Evolutionary conservation across 2,888 invertebrate genomes (phyloP).

Genomic region (Lasioglossum oenotherae): DNA sequence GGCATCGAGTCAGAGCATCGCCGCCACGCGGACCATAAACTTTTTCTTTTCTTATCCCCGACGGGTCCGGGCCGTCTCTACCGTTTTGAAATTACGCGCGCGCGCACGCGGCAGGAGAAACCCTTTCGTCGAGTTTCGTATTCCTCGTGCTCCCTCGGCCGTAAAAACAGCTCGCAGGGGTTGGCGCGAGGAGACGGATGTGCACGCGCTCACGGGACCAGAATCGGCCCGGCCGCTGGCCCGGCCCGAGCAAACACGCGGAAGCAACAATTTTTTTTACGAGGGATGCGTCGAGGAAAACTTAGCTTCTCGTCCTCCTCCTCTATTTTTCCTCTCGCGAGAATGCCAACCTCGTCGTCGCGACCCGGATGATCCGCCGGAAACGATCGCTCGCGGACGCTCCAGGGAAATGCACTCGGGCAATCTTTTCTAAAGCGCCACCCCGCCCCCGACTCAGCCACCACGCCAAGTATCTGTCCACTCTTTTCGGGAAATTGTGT

Average conservation of each 20-base stretch:
- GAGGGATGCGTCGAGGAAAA: background rate
- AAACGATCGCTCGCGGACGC: slow-evolving; percentile 13
- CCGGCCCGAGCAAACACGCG: background rate
- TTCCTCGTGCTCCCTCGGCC: slow-evolving; percentile 11
- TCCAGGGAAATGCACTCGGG: background rate
- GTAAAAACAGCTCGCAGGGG: slow-evolving; percentile 27
- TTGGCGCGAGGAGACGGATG: background rate
- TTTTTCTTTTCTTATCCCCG: background rate
- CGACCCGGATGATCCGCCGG: slow-evolving; percentile 16
- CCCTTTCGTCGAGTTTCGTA: background rate
- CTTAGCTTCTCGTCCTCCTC: background rate
- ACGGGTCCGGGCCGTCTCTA: background rate
- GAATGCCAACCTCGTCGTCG: background rate
- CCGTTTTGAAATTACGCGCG: slow-evolving; percentile 25
- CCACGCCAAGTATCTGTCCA: background rate
- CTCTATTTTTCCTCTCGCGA: background rate
- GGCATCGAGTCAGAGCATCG: background rate
- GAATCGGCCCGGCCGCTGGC: background rate
- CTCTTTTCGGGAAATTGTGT: background rate
- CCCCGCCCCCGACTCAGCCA: background rate
- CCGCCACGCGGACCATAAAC: background rate
- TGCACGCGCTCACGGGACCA: background rate
- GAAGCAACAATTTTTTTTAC: slow-evolving; percentile 26
- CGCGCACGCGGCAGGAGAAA: background rate
- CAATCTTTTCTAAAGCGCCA: background rate